Conservation (phyloP, 2,888 invertebrate species). For the Geophilus truncorum region DNA sequence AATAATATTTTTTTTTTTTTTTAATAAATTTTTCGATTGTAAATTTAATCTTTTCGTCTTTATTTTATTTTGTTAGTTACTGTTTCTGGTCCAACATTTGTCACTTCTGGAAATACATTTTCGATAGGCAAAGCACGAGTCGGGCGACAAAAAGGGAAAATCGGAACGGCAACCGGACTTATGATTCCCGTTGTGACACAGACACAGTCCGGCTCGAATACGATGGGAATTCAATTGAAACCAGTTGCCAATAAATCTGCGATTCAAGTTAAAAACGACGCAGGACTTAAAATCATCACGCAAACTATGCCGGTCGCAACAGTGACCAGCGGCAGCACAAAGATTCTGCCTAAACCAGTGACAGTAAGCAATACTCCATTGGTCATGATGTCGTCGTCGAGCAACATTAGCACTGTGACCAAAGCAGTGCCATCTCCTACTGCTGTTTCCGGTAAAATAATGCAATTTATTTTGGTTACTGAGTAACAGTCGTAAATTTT, state of each 20-base stretch:
- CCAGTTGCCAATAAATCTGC: slow-evolving; percentile 20
- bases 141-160: slow-evolving; percentile 31
- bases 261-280: slow-evolving; percentile 30
- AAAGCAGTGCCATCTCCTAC: slow-evolving; percentile 33
- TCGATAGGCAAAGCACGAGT: not conserved
- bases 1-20: no score
- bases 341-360: slow-evolving; percentile 34
- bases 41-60: no score
- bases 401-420: slow-evolving; percentile 30
- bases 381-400: slow-evolving; percentile 29
- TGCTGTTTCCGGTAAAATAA: not conserved
- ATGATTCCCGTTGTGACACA: slow-evolving; percentile 25
- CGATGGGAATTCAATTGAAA: slow-evolving; percentile 30
- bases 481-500: not conserved
- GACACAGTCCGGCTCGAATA: not conserved
- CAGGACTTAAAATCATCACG: slow-evolving; percentile 36
- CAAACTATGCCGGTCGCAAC: slow-evolving; percentile 30
- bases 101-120: not conserved
- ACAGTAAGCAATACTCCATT: not conserved
- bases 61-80: not conserved
- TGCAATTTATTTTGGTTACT: not conserved
- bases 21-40: no score
- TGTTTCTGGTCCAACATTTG: not conserved
- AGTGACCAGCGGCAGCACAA: not conserved
- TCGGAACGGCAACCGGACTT: not conserved